Conservation (phyloP, 2,113 vertebrate species). For the Cercocebus atys region DNA sequence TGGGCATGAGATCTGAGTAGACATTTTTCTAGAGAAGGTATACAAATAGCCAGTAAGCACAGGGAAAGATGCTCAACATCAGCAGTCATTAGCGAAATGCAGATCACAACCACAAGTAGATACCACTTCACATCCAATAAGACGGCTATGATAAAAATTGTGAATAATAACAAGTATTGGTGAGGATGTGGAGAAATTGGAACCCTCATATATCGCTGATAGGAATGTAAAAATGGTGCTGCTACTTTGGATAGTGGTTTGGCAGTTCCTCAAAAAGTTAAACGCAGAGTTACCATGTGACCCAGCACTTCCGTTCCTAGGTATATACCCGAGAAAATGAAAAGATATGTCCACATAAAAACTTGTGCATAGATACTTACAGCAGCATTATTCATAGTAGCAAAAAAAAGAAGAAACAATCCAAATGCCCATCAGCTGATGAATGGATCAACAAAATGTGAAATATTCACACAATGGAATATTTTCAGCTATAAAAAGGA, state of each 20-base stretch:
- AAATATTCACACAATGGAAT: neutral
- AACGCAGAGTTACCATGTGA: neutral
- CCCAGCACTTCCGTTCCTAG: neutral
- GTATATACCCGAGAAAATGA: neutral
- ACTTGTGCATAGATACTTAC: neutral
- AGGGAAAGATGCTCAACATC: neutral
- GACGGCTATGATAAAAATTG: neutral
- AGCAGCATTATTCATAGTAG: neutral
- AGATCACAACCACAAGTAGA: neutral
- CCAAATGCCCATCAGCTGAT: neutral
- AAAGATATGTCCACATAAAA: neutral
- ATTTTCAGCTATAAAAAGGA: neutral
- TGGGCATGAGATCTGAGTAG: neutral
- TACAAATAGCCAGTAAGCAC: neutral
- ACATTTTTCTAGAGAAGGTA: neutral
- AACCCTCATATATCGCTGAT: neutral
- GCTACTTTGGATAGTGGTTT: neutral
- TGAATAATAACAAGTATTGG: neutral
- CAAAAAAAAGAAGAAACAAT: neutral
- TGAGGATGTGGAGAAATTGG: neutral
- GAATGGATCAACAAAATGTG: neutral
- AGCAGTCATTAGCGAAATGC: neutral
- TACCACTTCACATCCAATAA: neutral
- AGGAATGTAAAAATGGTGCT: neutral
- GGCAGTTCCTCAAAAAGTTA: neutral